Evolutionary conservation across 35 echinoderm and acorn worm genomes (phyloP), one percentile per base, ranked within the genome.

Genomic region (Ophiothrix spiculata): DNA sequence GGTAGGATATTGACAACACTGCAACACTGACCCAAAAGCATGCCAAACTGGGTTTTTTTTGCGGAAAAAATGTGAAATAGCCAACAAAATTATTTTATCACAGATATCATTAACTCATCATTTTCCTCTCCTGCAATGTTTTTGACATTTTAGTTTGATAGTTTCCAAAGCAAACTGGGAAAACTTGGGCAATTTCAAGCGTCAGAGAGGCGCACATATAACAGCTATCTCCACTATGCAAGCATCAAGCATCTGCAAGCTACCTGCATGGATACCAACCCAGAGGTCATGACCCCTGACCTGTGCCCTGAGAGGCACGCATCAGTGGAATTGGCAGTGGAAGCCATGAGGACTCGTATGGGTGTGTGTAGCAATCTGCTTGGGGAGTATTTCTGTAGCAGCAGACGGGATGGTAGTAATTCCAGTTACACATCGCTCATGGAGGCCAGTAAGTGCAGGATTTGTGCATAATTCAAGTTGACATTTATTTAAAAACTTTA

Each of bases 341-440:
- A 97, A 35, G 91, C 91, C n/a, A 90, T 93, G 87, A 86, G 83
- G 60, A 75, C 93, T 31, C 81, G 85, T 36, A 97, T 92, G 79
- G 91, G 90, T 60, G 88, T 97, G 75, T 85, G 69, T 40, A 90
- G 82, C 32, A 56, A 88, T 29, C 74, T 97, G n/a, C 63, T 97
- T 1, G 91, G 94, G 23, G 84, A 80, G 38, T 88, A 81, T 25
- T 81, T 90, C 35, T 75, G 83, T 75, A 75, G 49, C 40, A 95
- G 33, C 54, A 39, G 39, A 37, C 46, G 69, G 54, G n/a, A n/a
- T n/a, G n/a, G n/a, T n/a, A n/a, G n/a, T n/a, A n/a, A n/a, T n/a
- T n/a, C n/a, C n/a, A n/a, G n/a, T n/a, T n/a, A n/a, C n/a, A n/a
- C n/a, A n/a, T n/a, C n/a, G n/a, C n/a, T n/a, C n/a, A n/a, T n/a